Percentiles rank a stretch among this genome's conserved stretches.
Evolutionary conservation across 2,888 invertebrate genomes (phyloP).

Genomic region (Beris chalybata): DNA sequence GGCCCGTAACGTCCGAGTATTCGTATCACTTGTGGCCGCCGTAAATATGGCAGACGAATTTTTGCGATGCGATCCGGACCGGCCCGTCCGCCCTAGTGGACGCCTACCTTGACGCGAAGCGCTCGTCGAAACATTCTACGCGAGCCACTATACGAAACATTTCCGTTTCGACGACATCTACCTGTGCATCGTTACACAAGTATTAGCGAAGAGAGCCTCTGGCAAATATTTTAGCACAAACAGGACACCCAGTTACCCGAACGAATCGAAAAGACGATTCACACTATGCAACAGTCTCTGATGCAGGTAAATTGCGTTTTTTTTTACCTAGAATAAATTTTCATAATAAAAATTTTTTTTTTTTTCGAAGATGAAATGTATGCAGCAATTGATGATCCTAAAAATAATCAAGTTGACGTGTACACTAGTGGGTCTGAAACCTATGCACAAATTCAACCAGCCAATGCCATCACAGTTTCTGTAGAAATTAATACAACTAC

Average conservation of each 20-base stretch:
- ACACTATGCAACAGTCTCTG: constrained; percentile 89
- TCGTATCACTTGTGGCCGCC: too few species aligned
- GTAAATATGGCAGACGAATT: too few species aligned
- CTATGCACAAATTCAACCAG: constrained; percentile 79
- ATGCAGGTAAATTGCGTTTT: constrained; percentile 71
- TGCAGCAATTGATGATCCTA: constrained; percentile 83
- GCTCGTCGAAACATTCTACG: too few species aligned
- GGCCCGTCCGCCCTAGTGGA: too few species aligned
- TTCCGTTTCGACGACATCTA: too few species aligned
- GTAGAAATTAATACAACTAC: constrained; percentile 53
- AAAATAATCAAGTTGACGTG: constrained; percentile 60
- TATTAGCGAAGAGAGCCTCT: constrained; percentile 85
- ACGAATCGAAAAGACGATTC: constrained; percentile 60
- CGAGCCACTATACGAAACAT: too few species aligned
- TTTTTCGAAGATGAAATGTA: constrained; percentile 78
- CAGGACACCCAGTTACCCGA: constrained; percentile 57
- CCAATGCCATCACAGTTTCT: constrained; percentile 53
- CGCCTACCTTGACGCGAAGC: too few species aligned
- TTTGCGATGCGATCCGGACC: too few species aligned
- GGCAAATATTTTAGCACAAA: constrained; percentile 73
- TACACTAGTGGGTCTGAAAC: constrained; percentile 82
- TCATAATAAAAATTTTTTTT: not conserved
- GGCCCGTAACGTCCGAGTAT: too few species aligned
- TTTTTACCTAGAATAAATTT: not conserved
- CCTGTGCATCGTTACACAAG: constrained; percentile 92